Evolutionary conservation across 1,140 invertebrate genomes (phyloP).

Genomic region (Achroia grisella): DNA sequence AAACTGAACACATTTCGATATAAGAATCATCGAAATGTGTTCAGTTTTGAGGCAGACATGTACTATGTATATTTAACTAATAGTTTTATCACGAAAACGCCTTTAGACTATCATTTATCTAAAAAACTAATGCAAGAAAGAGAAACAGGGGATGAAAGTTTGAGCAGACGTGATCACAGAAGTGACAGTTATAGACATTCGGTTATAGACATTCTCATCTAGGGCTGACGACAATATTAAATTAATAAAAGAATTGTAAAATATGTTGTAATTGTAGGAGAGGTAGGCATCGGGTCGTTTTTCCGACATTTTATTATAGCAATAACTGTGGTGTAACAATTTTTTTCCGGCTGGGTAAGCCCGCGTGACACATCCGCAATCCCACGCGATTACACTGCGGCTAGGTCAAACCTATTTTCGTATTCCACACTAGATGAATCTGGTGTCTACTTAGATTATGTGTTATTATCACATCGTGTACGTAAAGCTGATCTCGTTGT

Average conservation of each 20-base stretch:
- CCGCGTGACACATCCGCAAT: slow-evolving; percentile 43
- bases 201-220: no score
- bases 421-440: slow-evolving; percentile 27
- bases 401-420: slow-evolving; percentile 37
- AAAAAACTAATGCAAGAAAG: no score
- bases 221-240: no score
- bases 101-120: no score
- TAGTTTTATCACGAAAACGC: no score
- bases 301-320: slow-evolving; percentile 5
- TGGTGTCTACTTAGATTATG: slow-evolving; percentile 3
- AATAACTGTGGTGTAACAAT: slow-evolving; percentile 11
- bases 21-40: no score
- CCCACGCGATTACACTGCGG: slow-evolving; percentile 30
- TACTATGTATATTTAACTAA: no score
- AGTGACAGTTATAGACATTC: no score
- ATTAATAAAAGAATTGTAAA: neutral
- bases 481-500: neutral
- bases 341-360: slow-evolving; percentile 39
- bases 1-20: no score
- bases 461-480: slow-evolving; percentile 6
- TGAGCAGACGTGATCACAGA: no score
- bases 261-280: neutral
- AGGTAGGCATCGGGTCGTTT: neutral
- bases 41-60: no score
- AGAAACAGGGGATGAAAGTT: no score